Percentiles rank a stretch among this genome's conserved stretches.
phyloP scores from a whole-genome alignment of 2,797 vertebrate genomes.

The Lagocephalus sceleratus region DNA sequence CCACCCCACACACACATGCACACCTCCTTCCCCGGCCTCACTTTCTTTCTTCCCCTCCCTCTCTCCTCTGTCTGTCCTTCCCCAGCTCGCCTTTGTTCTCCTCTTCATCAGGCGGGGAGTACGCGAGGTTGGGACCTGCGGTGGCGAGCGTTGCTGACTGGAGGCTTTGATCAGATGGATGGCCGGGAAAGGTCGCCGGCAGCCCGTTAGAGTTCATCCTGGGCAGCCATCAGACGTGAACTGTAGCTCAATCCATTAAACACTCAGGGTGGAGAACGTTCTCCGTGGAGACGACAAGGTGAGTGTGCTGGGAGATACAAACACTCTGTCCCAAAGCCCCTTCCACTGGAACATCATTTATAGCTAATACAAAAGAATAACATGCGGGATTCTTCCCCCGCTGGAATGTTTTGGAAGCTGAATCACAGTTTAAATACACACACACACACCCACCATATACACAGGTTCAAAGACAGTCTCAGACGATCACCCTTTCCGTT shows the following conservation, averaged over 20 bases:
- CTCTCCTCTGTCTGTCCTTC: slow-evolving; percentile 68
- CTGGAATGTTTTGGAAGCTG: too few relatives aligned
- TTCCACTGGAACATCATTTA: too few relatives aligned
- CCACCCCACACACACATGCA: slow-evolving; percentile 14
- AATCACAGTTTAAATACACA: too few relatives aligned
- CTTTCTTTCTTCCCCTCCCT: slow-evolving; percentile 58
- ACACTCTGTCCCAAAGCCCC: too few relatives aligned
- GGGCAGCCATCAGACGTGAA: slow-evolving; percentile 50
- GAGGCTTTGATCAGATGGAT: slow-evolving; percentile 67
- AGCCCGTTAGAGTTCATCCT: slow-evolving; percentile 56
- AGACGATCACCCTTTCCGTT: too few relatives aligned
- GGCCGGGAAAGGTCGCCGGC: slow-evolving; percentile 58
- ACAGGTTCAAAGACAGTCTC: too few relatives aligned
- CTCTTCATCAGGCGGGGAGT: slow-evolving; percentile 47
- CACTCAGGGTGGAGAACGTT: slow-evolving; percentile 28
- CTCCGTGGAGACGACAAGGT: slow-evolving; percentile 26
- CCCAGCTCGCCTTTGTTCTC: slow-evolving; percentile 61
- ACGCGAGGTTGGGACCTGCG: slow-evolving; percentile 61
- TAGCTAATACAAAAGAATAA: too few relatives aligned
- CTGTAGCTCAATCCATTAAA: slow-evolving; percentile 56
- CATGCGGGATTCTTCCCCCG: too few relatives aligned
- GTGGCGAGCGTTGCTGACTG: slow-evolving; percentile 50
- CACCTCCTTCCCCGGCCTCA: slow-evolving; percentile 26
- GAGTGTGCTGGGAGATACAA: slow-evolving; percentile 1
- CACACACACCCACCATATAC: too few relatives aligned